These are phyloP conservation scores for Dendrocincla fuliginosa DNA, from an alignment of 2,797 vertebrate genomes.

Conservation along the genomic window DNA sequence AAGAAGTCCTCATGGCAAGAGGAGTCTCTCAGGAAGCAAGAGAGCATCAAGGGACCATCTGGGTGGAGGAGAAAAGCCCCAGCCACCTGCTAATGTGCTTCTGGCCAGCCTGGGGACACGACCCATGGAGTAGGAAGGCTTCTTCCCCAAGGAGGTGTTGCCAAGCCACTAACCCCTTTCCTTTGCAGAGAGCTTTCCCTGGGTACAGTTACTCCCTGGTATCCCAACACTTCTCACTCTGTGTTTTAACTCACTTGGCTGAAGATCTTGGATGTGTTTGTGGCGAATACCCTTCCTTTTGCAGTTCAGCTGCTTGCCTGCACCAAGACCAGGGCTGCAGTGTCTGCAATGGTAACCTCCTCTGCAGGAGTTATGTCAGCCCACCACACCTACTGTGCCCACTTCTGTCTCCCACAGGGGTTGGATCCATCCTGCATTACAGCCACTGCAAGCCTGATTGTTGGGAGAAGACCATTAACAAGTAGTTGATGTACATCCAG, in stretches of 20 bases:
- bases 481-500: background rate
- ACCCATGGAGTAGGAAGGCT: background rate
- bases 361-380: background rate
- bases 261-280: background rate
- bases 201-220: background rate
- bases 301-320: rapidly evolving
- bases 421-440: background rate
- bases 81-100: background rate
- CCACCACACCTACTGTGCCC: too few relatives aligned
- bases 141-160: background rate
- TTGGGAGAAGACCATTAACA: background rate
- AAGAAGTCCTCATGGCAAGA: background rate
- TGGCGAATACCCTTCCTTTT: rapidly evolving
- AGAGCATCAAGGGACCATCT: background rate
- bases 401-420: rapidly evolving
- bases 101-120: background rate
- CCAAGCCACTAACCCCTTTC: background rate
- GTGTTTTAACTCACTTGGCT: background rate
- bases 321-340: background rate
- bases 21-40: background rate
- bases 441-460: background rate
- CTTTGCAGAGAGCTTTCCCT: background rate
- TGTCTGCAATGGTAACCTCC: rapidly evolving
- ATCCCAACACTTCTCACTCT: background rate
- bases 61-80: background rate